Evolutionary conservation across 2,797 vertebrate genomes (phyloP).

Genomic region (Sparidentex hasta): DNA sequence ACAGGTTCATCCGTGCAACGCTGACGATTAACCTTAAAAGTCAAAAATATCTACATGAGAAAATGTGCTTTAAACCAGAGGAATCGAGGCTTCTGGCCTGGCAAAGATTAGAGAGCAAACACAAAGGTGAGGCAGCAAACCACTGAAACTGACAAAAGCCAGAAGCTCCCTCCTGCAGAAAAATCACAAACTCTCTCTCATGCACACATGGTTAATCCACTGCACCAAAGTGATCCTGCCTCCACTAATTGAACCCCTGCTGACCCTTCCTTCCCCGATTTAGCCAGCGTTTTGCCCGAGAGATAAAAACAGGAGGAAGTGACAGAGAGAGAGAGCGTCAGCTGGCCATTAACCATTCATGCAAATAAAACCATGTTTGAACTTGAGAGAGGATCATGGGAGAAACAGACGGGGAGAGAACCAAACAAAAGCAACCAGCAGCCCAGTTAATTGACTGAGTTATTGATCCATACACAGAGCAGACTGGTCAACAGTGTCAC

Average conservation of each 20-base stretch:
- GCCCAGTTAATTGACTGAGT: slow-evolving; percentile 54
- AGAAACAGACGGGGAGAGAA: slow-evolving; percentile 5
- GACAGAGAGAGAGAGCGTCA: slow-evolving; percentile 24
- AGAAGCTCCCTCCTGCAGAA: slow-evolving; percentile 37
- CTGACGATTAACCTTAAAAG: slow-evolving; percentile 2
- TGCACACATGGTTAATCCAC: slow-evolving; percentile 58
- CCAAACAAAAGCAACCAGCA: slow-evolving; percentile 42
- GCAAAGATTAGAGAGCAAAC: slow-evolving; percentile 11
- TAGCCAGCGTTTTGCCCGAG: slow-evolving; percentile 35
- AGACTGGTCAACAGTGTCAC: slow-evolving; percentile 38
- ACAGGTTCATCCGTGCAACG: slow-evolving; percentile 22
- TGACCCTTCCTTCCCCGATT: slow-evolving; percentile 55
- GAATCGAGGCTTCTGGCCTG: background rate
- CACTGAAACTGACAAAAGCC: slow-evolving; percentile 23
- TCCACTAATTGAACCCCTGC: slow-evolving; percentile 58
- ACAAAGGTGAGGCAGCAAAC: slow-evolving; percentile 24
- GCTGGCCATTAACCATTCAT: slow-evolving; percentile 31
- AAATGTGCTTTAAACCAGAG: background rate
- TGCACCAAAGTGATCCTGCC: slow-evolving; percentile 54
- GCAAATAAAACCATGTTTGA: slow-evolving; percentile 44
- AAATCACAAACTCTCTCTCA: slow-evolving; percentile 20
- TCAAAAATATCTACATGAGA: background rate
- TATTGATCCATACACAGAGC: slow-evolving; percentile 62
- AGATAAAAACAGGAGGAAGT: slow-evolving; percentile 27
- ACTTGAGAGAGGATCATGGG: slow-evolving; percentile 32